Base-by-base conservation (phyloP, 1,140 invertebrate species). In the Macrocentrus cingulum region DNA sequence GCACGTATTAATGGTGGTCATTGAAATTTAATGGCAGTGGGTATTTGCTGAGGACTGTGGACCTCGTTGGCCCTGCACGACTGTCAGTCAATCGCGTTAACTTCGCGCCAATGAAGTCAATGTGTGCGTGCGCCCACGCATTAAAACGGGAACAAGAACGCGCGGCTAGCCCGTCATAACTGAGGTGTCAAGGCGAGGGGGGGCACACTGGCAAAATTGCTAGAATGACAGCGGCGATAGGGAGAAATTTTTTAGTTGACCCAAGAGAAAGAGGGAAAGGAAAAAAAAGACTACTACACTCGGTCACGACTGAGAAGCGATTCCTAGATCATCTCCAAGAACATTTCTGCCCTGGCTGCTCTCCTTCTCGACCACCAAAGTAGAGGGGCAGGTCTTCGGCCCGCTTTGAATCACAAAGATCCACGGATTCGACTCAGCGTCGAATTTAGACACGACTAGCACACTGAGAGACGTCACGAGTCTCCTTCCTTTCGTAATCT, bases 391-490 rank as follows among this genome's bases (percentile, higher is more conserved):
- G 15, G 19, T 50, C 37, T 50, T 41, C 22, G 18, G 13, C 44
- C 20, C 36, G 46, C 36, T n/a, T 50, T 42, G 20, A 57, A 50
- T 57, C 55, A 57, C 55, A 39, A 50, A 49, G 36, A 37, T 50
- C 23, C 20, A 29, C 32, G 23, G 55, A 50, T 57, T 50, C 45
- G 16, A 64, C 62, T 63, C 45, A 51, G 53, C 39, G 60, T 72
- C 60, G 64, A 63, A 71, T 66, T 74, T 72, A 74, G 65, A 45
- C 42, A 54, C 58, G 32, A 42, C 25, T 37, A 41, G 25, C 49
- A 8, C 44, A 29, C 8, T 15, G 49, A 41, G 49, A 51, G 29
- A 56, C 60, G 62, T 66, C 62, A 58, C 65, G 53, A 59, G 62
- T 53, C 36, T 49, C 44, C 50, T 56, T 42, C 55, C 60, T 66